These are phyloP conservation scores for Monomorium pharaonis DNA, from an alignment of 1,140 invertebrate species.

Conservation along the genomic window DNA sequence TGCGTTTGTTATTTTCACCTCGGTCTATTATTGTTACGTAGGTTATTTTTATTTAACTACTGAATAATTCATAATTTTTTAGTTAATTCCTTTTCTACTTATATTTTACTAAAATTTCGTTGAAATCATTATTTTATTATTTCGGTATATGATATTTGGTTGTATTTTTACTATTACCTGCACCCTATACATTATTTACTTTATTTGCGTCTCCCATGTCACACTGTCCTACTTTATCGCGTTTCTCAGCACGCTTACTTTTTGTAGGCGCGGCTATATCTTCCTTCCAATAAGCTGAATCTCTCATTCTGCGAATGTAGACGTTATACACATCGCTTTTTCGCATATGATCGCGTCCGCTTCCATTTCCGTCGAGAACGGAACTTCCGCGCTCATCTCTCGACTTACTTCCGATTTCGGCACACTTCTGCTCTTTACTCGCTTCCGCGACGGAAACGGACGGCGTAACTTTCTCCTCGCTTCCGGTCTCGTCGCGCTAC, in stretches of 20 bases:
- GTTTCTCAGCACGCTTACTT: neutral
- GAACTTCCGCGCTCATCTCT: constrained; percentile 41
- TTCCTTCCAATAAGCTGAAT: constrained; percentile 19
- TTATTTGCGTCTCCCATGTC: neutral
- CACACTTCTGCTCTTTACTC: constrained; percentile 18
- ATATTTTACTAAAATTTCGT: neutral
- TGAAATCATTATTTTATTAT: neutral
- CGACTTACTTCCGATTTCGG: constrained; percentile 26
- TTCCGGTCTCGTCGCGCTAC: neutral
- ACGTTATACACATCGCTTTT: constrained; percentile 5
- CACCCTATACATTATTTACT: neutral
- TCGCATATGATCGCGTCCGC: constrained; percentile 38
- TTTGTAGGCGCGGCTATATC: neutral
- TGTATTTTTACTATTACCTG: neutral
- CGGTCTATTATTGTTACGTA: neutral
- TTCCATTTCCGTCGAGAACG: constrained; percentile 49
- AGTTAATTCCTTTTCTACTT: neutral
- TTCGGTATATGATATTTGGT: neutral
- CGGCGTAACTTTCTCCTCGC: constrained; percentile 7
- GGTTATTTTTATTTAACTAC: neutral
- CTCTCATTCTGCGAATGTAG: neutral
- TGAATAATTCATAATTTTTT: neutral
- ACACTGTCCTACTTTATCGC: neutral
- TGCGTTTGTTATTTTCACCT: constrained; percentile 2
- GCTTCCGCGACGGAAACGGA: constrained; percentile 4